phyloP scores from a whole-genome alignment of 2,797 vertebrate genomes.

The Microctenopoma stevenorrisi region DNA sequence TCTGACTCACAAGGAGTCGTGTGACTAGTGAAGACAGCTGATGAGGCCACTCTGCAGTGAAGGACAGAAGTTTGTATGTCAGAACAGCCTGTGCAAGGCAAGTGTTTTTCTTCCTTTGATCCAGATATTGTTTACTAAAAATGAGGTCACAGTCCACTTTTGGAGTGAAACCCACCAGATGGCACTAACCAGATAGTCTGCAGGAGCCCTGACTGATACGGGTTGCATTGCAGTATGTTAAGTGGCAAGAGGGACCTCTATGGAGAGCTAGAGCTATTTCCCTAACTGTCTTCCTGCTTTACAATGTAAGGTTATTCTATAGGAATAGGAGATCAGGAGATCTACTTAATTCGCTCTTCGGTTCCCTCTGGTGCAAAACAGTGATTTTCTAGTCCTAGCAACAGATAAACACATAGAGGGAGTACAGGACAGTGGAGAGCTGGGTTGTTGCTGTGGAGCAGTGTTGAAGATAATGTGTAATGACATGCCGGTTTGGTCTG shows the following conservation, averaged over 20 bases:
- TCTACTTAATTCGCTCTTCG: slow-evolving; percentile 65
- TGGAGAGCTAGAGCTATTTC: slow-evolving; percentile 37
- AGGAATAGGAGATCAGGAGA: slow-evolving; percentile 58
- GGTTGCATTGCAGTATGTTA: slow-evolving; percentile 40
- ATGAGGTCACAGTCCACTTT: not conserved
- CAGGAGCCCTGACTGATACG: slow-evolving; percentile 41
- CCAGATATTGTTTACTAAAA: not conserved
- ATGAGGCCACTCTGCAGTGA: not conserved
- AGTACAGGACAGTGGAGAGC: slow-evolving; percentile 58
- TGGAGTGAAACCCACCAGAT: slow-evolving; percentile 10
- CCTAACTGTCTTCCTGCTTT: slow-evolving; percentile 53
- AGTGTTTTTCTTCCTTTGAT: not conserved
- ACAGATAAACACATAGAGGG: slow-evolving; percentile 78
- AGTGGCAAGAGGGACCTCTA: slow-evolving; percentile 38
- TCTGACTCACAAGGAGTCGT: not conserved
- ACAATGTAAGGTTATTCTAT: slow-evolving; percentile 58
- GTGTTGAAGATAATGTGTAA: slow-evolving; percentile 70
- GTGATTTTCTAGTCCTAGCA: slow-evolving; percentile 69
- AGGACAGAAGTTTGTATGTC: no score
- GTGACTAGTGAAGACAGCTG: not conserved
- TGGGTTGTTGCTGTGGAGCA: slow-evolving; percentile 47
- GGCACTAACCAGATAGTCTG: slow-evolving; percentile 6
- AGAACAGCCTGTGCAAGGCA: not conserved
- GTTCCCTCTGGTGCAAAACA: slow-evolving; percentile 65
- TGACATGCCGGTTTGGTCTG: slow-evolving; percentile 76